Base-by-base conservation (phyloP, 2,888 invertebrate genomes). In the Cephus sareptanus region DNA sequence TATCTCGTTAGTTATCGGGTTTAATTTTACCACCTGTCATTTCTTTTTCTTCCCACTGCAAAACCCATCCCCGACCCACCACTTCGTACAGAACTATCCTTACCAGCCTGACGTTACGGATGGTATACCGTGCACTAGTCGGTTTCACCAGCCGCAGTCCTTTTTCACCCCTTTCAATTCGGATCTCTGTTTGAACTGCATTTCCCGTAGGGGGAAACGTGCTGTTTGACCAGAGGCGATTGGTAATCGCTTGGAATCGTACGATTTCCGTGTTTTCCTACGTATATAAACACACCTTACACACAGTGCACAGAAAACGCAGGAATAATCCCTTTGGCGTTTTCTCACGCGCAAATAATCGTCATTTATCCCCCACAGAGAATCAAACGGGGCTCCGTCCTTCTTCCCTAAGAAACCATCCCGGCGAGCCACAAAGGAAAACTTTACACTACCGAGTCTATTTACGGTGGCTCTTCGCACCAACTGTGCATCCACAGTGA, bases 121-220 rank as follows among this genome's bases (percentile, higher is more conserved):
- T 2, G 23, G 6, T 23, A 56, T 1, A 13, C 13, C 23, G 40
- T 23, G 2, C 0, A 56, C 23, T 1, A 1, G 6, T 9, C 56
- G 23, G 9, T 23, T 56, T 56, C 0, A 1, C 56, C 56, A 56
- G 0, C 23, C 23, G 6, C 23, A 23, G 9, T 23, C 6, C 15
- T 23, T 23, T 23, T 9, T 56, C 23, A 56, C 56, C 9, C 40
- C 56, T 56, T 56, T 56, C 23, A 23, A 56, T 23, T 56, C 56
- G 56, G 56, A 56, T 71, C 34, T 31, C 71, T 71, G 71, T 71
- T 71, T 71, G 15, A 71, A 71, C 71, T 31, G 71, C 71, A 23
- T 71, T 71, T 71, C 71, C 56, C 31, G 31, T 31, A 33, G 31
- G 31, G 9, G 0, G 12, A 71, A 71, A 71, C 31, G 31, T 71